phyloP scores from a whole-genome alignment of 2,888 invertebrate species.

The Hirtodrosophila trivittata region DNA sequence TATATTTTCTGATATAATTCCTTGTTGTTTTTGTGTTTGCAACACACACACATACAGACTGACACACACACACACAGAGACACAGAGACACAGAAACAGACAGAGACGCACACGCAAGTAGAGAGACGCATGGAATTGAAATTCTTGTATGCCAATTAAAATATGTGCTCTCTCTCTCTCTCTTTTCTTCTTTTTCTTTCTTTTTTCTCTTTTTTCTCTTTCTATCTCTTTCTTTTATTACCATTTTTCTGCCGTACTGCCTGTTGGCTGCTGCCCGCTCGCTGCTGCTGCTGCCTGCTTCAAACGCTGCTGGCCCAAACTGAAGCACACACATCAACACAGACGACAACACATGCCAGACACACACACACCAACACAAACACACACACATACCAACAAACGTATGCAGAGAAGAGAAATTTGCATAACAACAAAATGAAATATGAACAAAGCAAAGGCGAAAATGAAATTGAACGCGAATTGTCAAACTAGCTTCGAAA shows the following conservation, averaged over 20 bases:
- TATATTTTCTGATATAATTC: constrained; percentile 39
- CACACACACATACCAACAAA: constrained; percentile 12
- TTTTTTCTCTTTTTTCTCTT: constrained; percentile 20
- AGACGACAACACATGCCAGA: constrained; percentile 4
- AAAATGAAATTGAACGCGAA: constrained; percentile 46
- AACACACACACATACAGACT: constrained; percentile 15
- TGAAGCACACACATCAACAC: neutral
- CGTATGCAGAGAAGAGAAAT: constrained; percentile 39
- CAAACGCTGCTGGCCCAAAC: constrained; percentile 19
- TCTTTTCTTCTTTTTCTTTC: constrained; percentile 34
- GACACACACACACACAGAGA: constrained; percentile 16
- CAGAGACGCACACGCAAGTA: constrained; percentile 30
- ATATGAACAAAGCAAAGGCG: constrained; percentile 35
- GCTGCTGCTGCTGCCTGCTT: constrained; percentile 32
- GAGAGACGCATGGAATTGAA: constrained; percentile 52
- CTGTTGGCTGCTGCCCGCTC: constrained; percentile 31
- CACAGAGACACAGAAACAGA: constrained; percentile 6
- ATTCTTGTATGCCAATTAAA: constrained; percentile 67
- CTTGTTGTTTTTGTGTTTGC: constrained; percentile 44
- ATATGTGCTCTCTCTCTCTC: constrained; percentile 52
- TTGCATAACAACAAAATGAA: constrained; percentile 61
- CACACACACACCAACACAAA: constrained; percentile 7
- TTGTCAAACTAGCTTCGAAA: constrained; percentile 47
- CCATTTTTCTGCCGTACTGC: constrained; percentile 19
- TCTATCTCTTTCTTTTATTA: constrained; percentile 36